A percentile compares a stretch with the other conserved stretches of the same genome.
These are phyloP conservation scores for Limenitis arthemis DNA, from an alignment of 2,888 invertebrate species.

Conservation along the genomic window DNA sequence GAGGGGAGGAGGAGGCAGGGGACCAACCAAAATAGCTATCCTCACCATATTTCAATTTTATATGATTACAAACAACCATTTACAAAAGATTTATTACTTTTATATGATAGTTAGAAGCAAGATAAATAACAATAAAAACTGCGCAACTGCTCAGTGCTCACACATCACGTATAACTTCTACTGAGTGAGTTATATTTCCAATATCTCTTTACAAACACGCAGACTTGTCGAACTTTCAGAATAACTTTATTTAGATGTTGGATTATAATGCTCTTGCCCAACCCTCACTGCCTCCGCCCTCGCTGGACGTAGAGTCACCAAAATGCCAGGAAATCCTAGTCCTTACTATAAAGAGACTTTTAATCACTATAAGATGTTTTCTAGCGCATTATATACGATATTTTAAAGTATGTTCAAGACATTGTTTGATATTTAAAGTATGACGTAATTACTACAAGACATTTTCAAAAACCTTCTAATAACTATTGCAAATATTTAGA, in stretches of 20 bases:
- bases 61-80: background rate
- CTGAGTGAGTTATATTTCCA: conserved; percentile 14
- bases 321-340: background rate
- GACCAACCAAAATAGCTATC: too few species aligned
- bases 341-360: background rate
- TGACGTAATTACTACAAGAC: too few species aligned
- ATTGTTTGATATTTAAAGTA: too few species aligned
- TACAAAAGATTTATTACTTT: background rate
- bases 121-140: conserved; percentile 15
- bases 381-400: too few species aligned
- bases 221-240: conserved; percentile 12
- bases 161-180: conserved; percentile 17
- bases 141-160: background rate
- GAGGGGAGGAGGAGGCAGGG: too few species aligned
- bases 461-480: too few species aligned
- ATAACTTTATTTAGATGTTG: conserved; percentile 16
- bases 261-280: conserved; percentile 6
- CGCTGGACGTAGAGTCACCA: conserved; percentile 6
- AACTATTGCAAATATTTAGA: too few species aligned
- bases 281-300: conserved; percentile 9
- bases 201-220: conserved; percentile 17
- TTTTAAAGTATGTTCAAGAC: too few species aligned
- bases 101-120: conserved; percentile 10
- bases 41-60: too few species aligned
- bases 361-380: too few species aligned